A percentile compares a stretch with the other conserved stretches of the same genome.
Evolutionary conservation across 1,140 invertebrate genomes (phyloP).

Genomic region (Parapsyche elsis): DNA sequence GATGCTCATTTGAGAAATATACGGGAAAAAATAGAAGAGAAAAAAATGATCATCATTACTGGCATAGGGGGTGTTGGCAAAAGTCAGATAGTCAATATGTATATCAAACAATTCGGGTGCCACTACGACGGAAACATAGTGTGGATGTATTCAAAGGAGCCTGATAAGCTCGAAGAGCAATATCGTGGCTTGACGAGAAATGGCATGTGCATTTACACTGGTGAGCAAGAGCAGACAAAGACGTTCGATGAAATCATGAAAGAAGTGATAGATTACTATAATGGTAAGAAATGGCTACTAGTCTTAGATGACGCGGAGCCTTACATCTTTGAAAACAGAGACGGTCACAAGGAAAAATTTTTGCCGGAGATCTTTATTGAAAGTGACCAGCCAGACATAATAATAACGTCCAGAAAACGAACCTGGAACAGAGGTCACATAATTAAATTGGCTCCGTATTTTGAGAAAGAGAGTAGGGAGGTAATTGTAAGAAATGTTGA

Average conservation of each 20-base stretch:
- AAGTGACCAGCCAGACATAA: neutral
- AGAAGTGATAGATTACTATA: neutral
- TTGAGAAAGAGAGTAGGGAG: neutral
- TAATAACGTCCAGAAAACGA: neutral
- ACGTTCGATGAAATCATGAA: neutral
- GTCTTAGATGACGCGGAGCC: neutral
- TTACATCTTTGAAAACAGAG: neutral
- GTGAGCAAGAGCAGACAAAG: too few species aligned
- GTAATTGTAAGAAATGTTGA: neutral
- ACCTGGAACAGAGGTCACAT: neutral
- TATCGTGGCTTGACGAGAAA: too few species aligned
- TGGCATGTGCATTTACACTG: too few species aligned
- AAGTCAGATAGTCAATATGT: neutral
- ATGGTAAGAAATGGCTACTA: neutral
- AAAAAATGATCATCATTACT: neutral
- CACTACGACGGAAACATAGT: too few species aligned
- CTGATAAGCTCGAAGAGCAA: too few species aligned
- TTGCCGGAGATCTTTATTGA: neutral
- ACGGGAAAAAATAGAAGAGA: neutral
- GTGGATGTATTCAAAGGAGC: too few species aligned
- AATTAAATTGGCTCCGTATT: neutral
- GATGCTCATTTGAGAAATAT: neutral
- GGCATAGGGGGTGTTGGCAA: neutral
- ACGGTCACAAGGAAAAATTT: neutral
- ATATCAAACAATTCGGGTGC: neutral